These are phyloP conservation scores for Pammene aurita DNA, from an alignment of 2,888 invertebrate genomes.

Conservation along the genomic window DNA sequence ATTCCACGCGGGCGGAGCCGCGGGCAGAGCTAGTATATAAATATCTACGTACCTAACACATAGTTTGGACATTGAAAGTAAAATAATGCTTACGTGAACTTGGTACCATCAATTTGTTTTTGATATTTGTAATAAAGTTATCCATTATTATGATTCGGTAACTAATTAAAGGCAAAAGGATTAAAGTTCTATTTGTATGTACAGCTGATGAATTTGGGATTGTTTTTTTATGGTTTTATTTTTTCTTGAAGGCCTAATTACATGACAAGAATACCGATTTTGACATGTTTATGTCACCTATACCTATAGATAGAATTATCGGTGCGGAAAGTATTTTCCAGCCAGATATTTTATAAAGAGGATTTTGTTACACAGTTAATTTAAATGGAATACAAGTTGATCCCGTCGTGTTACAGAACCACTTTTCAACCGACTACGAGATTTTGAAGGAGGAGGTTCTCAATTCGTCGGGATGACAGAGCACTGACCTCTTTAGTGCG, in stretches of 20 bases:
- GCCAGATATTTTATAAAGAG: conserved; percentile 19
- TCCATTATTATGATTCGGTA: conserved; percentile 55
- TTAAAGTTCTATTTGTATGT: conserved; percentile 26
- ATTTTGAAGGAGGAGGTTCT: too few relatives aligned
- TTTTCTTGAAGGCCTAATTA: not conserved
- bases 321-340: conserved; percentile 19
- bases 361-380: not conserved
- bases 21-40: too few relatives aligned
- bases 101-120: conserved; percentile 56
- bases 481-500: too few relatives aligned
- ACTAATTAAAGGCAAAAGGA: not conserved
- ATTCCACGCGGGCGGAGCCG: too few relatives aligned
- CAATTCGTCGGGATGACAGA: too few relatives aligned
- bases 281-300: not conserved
- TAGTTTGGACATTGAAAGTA: too few relatives aligned
- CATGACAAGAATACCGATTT: too few relatives aligned
- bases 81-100: conserved; percentile 32
- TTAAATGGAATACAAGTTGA: not conserved
- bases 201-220: not conserved
- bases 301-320: not conserved
- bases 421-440: too few relatives aligned
- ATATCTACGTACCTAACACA: too few relatives aligned
- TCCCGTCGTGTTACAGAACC: too few relatives aligned
- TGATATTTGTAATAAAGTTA: conserved; percentile 59
- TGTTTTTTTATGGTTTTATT: not conserved